phyloP scores from a whole-genome alignment of 2,113 vertebrate species.

The Caranx ignobilis region DNA sequence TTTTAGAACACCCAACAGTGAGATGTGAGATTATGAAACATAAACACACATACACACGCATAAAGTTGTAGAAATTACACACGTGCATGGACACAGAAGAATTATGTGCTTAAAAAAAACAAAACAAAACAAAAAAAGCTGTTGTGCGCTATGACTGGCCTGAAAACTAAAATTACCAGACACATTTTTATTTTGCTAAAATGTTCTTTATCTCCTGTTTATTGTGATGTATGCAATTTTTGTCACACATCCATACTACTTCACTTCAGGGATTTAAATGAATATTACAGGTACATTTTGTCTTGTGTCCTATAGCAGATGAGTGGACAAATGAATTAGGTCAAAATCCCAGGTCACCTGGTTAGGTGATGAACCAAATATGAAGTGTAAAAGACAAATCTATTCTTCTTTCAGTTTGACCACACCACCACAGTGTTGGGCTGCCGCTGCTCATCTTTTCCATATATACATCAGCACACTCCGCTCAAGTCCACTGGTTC shows the following conservation, averaged over 20 bases:
- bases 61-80: constrained; percentile 14
- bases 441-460: constrained; percentile 27
- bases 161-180: constrained; percentile 23
- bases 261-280: neutral
- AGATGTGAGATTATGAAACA: constrained; percentile 72
- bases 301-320: constrained; percentile 10
- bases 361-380: neutral
- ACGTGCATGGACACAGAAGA: constrained; percentile 30
- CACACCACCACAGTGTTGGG: constrained; percentile 3
- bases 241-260: neutral
- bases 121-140: neutral
- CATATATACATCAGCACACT: constrained; percentile 6
- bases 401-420: neutral
- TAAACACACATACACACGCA: constrained; percentile 35
- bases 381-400: neutral
- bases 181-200: constrained; percentile 12
- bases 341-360: constrained; percentile 13
- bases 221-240: constrained; percentile 3
- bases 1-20: constrained; percentile 61
- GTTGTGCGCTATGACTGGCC: neutral
- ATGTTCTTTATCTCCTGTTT: neutral
- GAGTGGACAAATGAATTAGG: constrained; percentile 5
- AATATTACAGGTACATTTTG: neutral
- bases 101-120: constrained; percentile 20
- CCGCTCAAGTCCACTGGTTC: constrained; percentile 55